phyloP scores from a whole-genome alignment of 2,888 invertebrate species.

The Azorinus chamasolen region DNA sequence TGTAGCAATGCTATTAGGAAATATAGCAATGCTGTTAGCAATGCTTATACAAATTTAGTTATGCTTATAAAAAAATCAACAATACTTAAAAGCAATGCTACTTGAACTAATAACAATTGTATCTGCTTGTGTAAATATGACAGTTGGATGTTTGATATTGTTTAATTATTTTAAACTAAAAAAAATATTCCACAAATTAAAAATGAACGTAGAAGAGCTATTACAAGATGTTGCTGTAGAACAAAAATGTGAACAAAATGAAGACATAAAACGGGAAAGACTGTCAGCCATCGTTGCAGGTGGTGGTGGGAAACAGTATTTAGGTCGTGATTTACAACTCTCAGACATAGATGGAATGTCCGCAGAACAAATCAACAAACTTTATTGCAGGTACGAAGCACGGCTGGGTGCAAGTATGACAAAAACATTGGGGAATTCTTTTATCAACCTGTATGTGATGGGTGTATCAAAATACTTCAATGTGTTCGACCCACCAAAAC shows the following conservation, averaged over 20 bases:
- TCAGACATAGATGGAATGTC: constrained; percentile 42
- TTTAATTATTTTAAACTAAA: constrained; percentile 42
- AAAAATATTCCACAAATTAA: constrained; percentile 34
- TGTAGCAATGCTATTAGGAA: constrained; percentile 12
- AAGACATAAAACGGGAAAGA: constrained; percentile 43
- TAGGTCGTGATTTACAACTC: constrained; percentile 38
- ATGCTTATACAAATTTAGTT: constrained; percentile 15
- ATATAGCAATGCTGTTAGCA: constrained; percentile 16
- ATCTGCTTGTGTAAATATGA: constrained; percentile 26
- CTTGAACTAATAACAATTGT: constrained; percentile 40
- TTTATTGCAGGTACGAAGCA: constrained; percentile 50
- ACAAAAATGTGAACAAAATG: constrained; percentile 13
- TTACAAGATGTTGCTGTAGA: constrained; percentile 15
- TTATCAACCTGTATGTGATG: constrained; percentile 46
- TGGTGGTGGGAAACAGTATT: constrained; percentile 41
- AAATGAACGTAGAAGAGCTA: constrained; percentile 49
- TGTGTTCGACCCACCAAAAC: constrained; percentile 38
- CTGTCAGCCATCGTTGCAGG: constrained; percentile 50
- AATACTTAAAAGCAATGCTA: constrained; percentile 32
- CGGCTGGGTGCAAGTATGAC: constrained; percentile 48
- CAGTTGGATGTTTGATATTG: constrained; percentile 40
- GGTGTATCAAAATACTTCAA: constrained; percentile 47
- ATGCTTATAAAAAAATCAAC: constrained; percentile 26
- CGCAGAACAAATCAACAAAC: constrained; percentile 44
- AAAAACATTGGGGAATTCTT: constrained; percentile 48